These are phyloP conservation scores for Sphaerolaimus hirsutus DNA, from an alignment of 2,888 invertebrate genomes.

Conservation along the genomic window DNA sequence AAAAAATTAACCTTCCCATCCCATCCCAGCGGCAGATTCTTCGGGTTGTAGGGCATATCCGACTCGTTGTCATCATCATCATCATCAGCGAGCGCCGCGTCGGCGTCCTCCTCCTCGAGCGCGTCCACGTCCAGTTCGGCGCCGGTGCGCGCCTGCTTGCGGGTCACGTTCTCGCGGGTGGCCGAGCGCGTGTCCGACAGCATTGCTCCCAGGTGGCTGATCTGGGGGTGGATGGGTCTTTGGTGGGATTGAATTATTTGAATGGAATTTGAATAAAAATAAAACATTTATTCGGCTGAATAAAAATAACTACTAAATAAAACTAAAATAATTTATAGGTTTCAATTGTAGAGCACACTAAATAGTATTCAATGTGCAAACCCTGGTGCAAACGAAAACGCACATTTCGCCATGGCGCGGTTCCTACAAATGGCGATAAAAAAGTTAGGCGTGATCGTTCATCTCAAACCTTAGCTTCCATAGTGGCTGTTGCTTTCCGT, in stretches of 20 bases:
- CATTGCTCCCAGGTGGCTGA: background rate
- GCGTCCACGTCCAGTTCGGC: conserved; percentile 44
- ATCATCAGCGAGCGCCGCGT: conserved; percentile 54
- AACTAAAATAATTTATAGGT: too few relatives aligned
- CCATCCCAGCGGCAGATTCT: conserved; percentile 94
- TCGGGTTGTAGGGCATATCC: conserved; percentile 94
- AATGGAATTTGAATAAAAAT: background rate
- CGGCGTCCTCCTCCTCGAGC: conserved; percentile 38
- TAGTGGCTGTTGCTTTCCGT: too few relatives aligned
- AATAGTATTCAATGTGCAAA: too few relatives aligned
- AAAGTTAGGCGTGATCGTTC: too few relatives aligned
- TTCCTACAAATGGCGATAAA: too few relatives aligned
- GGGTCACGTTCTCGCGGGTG: conserved; percentile 89
- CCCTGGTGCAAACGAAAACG: too few relatives aligned
- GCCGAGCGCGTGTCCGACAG: conserved; percentile 48
- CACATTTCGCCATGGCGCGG: background rate
- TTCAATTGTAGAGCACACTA: too few relatives aligned
- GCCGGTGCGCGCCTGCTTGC: conserved; percentile 82
- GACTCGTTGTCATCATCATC: conserved; percentile 42
- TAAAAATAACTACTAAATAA: too few relatives aligned
- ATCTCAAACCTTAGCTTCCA: too few relatives aligned
- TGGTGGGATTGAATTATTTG: background rate
- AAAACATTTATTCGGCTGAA: too few relatives aligned
- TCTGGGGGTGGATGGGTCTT: background rate
- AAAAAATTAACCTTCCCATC: conserved; percentile 58